phyloP scores from a whole-genome alignment of 2,888 invertebrate genomes.

The Lasioglossum morio region DNA sequence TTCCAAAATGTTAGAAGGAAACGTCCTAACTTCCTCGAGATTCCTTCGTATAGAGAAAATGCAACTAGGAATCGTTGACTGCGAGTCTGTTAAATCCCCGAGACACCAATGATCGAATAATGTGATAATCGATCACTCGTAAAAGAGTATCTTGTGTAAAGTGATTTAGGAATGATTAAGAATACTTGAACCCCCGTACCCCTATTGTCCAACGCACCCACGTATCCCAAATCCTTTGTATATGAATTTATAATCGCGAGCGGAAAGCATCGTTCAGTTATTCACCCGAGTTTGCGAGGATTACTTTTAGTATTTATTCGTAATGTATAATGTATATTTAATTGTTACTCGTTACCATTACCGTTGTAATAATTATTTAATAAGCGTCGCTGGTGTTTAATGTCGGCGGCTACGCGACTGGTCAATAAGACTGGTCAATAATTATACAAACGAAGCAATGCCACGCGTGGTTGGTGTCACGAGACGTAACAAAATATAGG shows the following conservation, averaged over 20 bases:
- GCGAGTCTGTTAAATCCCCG: conserved; percentile 20
- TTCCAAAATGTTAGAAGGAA: conserved; percentile 14
- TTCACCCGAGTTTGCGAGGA: conserved; percentile 70
- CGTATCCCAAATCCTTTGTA: conserved; percentile 44
- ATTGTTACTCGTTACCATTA: conserved; percentile 65
- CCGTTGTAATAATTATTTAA: conserved; percentile 58
- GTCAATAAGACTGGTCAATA: conserved; percentile 49
- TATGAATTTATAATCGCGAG: conserved; percentile 55
- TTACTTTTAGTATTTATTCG: conserved; percentile 74
- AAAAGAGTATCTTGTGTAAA: conserved; percentile 54
- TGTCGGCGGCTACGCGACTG: conserved; percentile 54
- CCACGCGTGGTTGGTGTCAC: conserved; percentile 76
- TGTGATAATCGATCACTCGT: conserved; percentile 68
- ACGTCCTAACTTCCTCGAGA: conserved; percentile 39
- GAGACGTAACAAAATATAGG: conserved; percentile 84
- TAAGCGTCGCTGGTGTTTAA: conserved; percentile 20
- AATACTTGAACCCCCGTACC: conserved; percentile 23
- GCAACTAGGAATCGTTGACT: not conserved
- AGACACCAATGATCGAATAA: conserved; percentile 60
- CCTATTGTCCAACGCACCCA: not conserved
- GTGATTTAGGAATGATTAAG: conserved; percentile 45
- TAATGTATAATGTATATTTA: conserved; percentile 68
- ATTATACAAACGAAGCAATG: conserved; percentile 70
- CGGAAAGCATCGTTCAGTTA: conserved; percentile 64
- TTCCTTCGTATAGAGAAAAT: conserved; percentile 24